phyloP scores from a whole-genome alignment of 2,113 vertebrate species.

The Aythya baeri region DNA sequence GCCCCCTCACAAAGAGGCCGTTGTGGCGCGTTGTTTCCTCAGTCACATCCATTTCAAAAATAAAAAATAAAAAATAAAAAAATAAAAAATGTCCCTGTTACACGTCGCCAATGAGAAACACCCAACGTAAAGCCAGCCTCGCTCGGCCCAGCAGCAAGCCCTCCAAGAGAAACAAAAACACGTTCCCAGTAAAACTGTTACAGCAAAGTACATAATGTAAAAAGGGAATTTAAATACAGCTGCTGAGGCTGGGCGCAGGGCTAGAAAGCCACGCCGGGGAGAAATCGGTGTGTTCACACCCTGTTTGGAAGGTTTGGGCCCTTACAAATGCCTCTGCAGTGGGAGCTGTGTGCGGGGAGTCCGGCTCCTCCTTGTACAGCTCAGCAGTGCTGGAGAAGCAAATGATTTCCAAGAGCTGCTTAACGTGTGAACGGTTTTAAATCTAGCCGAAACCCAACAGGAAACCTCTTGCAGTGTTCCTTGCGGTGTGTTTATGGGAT shows the following conservation, averaged over 20 bases:
- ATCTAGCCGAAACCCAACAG: accelerated
- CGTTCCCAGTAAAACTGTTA: not conserved
- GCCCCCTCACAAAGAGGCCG: no score
- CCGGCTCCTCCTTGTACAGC: accelerated
- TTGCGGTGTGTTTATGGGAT: accelerated
- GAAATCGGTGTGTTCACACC: not conserved
- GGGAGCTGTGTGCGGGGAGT: accelerated
- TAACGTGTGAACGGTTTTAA: accelerated
- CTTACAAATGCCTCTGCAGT: accelerated
- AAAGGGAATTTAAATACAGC: not conserved
- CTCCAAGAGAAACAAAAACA: not conserved
- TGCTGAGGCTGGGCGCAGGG: not conserved
- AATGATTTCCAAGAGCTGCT: accelerated
- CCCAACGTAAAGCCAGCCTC: accelerated
- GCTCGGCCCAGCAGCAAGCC: accelerated
- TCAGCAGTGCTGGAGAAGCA: not conserved
- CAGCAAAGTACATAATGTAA: accelerated
- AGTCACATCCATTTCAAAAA: not conserved
- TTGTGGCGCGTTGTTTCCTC: no score
- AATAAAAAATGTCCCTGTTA: no score
- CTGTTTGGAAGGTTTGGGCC: not conserved
- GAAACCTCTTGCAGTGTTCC: accelerated
- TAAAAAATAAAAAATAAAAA: no score
- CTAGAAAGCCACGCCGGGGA: accelerated
- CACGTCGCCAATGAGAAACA: accelerated